These are phyloP conservation scores for Oceanites oceanicus DNA, from an alignment of 2,113 vertebrate species.

Conservation along the genomic window DNA sequence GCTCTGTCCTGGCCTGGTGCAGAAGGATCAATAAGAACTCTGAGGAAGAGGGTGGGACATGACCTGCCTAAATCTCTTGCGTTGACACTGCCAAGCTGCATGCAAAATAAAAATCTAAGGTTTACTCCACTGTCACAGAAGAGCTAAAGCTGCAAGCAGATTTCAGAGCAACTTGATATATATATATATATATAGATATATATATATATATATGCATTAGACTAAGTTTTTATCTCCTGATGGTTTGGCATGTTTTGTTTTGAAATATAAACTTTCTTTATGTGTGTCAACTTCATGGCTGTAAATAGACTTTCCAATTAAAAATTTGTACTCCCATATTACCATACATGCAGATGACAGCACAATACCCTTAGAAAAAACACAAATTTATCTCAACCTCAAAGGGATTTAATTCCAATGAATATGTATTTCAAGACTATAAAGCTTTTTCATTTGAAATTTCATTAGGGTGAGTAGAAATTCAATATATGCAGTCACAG, in stretches of 20 bases:
- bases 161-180: not conserved
- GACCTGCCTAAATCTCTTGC: not conserved
- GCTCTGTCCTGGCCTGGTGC: accelerated
- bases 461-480: not conserved
- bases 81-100: not conserved
- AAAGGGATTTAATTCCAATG: not conserved
- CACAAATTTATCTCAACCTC: not conserved
- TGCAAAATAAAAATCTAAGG: not conserved
- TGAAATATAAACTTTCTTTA: not conserved
- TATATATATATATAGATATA: not conserved
- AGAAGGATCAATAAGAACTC: not conserved
- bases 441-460: not conserved
- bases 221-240: not conserved
- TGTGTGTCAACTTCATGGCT: not conserved
- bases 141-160: not conserved
- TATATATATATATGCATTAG: not conserved
- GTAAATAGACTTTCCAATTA: not conserved
- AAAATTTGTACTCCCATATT: not conserved
- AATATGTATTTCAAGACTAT: not conserved
- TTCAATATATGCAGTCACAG: not conserved
- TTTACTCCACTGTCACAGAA: not conserved
- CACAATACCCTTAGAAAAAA: not conserved
- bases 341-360: not conserved
- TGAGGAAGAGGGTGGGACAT: not conserved
- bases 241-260: not conserved